Evolutionary conservation across 2,113 vertebrate species (phyloP).

Genomic region (Phodopus roborovskii): DNA sequence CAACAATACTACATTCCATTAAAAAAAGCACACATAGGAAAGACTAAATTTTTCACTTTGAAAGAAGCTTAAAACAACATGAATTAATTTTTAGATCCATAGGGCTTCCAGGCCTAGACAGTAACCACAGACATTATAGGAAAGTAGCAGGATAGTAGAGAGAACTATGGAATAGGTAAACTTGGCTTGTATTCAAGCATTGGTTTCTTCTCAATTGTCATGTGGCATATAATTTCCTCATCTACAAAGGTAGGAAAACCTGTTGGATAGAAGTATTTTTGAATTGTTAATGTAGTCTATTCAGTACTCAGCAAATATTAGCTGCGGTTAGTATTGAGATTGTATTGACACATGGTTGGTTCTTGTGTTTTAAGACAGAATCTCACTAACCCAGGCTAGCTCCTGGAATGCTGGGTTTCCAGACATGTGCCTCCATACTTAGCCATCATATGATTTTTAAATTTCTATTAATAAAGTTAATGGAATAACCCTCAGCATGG

Average conservation of each 20-base stretch:
- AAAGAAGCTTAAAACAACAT: not conserved
- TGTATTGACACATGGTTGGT: not conserved
- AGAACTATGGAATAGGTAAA: not conserved
- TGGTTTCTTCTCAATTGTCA: not conserved
- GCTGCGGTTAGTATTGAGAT: not conserved
- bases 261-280: not conserved
- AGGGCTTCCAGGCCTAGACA: slow-evolving; percentile 9
- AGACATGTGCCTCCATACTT: not conserved
- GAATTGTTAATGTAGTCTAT: not conserved
- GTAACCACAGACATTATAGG: not conserved
- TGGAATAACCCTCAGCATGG: not conserved
- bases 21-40: not conserved
- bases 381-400: not conserved
- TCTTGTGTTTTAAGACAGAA: not conserved
- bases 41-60: slow-evolving; percentile 29
- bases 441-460: not conserved
- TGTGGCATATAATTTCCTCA: not conserved
- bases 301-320: not conserved
- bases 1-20: not conserved
- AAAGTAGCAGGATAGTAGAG: not conserved
- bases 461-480: not conserved
- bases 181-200: not conserved
- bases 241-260: not conserved
- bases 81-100: not conserved
- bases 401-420: not conserved